Percentiles rank a stretch among this genome's conserved stretches.
Evolutionary conservation across 2,888 invertebrate genomes (phyloP).

Genomic region (Halictus quadricinctus): DNA sequence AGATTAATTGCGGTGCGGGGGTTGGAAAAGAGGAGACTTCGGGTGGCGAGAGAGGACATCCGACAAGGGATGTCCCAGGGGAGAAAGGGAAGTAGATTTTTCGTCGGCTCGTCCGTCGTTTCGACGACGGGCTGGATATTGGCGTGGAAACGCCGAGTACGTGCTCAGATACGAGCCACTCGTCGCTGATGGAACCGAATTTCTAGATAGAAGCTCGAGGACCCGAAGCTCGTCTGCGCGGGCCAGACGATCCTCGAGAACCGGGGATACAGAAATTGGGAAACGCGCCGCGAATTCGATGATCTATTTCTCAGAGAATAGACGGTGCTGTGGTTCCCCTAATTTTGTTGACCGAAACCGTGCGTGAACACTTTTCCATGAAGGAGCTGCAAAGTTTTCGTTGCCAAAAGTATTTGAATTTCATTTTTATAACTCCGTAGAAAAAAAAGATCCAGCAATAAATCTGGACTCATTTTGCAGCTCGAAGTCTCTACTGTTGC

Average conservation of each 20-base stretch:
- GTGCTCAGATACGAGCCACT: constrained; percentile 4
- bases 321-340: neutral
- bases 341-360: neutral
- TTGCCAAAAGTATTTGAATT: neutral
- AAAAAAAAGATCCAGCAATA: too few relatives aligned
- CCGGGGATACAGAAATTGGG: constrained; percentile 9
- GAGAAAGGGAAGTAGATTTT: neutral
- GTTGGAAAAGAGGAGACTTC: neutral
- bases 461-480: too few relatives aligned
- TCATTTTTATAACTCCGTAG: neutral
- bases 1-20: constrained; percentile 2
- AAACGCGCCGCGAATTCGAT: constrained; percentile 1
- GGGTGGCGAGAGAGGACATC: neutral
- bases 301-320: neutral
- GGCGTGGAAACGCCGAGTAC: neutral
- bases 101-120: neutral
- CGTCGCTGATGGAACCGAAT: neutral
- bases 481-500: too few relatives aligned
- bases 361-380: neutral
- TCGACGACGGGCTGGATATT: neutral
- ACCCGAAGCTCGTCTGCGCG: neutral
- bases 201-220: constrained; percentile 12
- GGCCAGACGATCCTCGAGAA: neutral
- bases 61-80: neutral
- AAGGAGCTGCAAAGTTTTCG: neutral